phyloP scores from a whole-genome alignment of 1,140 invertebrate species.

The Penaeus indicus region DNA sequence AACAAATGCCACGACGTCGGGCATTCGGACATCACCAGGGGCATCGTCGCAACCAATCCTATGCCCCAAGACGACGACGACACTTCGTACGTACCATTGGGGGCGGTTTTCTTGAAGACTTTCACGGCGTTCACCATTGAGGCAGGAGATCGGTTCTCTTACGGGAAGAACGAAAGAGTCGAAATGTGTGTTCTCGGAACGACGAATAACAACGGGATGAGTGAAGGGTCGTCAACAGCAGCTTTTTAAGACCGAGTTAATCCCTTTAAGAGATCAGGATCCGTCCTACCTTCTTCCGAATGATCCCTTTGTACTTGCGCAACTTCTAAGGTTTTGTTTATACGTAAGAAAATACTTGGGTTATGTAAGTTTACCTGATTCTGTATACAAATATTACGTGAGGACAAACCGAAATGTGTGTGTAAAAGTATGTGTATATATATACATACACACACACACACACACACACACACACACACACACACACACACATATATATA shows the following conservation, averaged over 20 bases:
- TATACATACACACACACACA: no score
- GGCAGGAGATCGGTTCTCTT: neutral
- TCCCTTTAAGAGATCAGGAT: neutral
- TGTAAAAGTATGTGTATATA: no score
- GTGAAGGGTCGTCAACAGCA: neutral
- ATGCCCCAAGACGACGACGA: no score
- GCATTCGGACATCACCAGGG: no score
- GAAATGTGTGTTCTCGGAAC: neutral
- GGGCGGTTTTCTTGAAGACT: conserved; percentile 47
- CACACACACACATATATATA: no score
- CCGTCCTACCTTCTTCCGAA: neutral
- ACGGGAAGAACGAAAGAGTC: neutral
- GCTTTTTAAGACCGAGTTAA: neutral
- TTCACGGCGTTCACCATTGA: conserved; percentile 49
- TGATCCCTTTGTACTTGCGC: neutral
- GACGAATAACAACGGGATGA: neutral
- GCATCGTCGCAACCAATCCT: no score
- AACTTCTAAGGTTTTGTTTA: conserved; percentile 1
- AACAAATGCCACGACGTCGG: no score
- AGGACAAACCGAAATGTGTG: neutral
- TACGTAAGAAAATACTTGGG: neutral
- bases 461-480: no score
- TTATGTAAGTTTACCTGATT: neutral
- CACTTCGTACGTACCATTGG: conserved; percentile 26
- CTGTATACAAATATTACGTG: neutral